Evolutionary conservation across 2,888 invertebrate species (phyloP), one percentile per base, ranked within the genome.

Genomic region (Macrosoma leucophasiata): DNA sequence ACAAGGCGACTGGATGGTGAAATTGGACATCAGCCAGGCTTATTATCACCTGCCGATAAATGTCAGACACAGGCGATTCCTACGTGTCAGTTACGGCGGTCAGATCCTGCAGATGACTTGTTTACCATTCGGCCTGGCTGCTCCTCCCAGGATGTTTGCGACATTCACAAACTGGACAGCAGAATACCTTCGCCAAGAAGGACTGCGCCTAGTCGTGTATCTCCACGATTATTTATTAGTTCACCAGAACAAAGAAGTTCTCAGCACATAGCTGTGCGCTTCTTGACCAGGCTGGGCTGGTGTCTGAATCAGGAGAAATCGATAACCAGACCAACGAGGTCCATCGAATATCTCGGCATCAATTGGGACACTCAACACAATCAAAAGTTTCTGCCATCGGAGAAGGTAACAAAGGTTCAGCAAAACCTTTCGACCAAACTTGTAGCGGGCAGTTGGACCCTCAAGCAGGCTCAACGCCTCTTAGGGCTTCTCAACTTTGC

Each of bases 401-500:
- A 35, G 11, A 39, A 37, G 19, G 17, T 36, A 9, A 23, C 2
- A 12, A 28, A 24, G 15, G 6, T 21, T 15, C 29, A 19, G 15
- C 24, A 24, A 9, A 4, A 10, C 9, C 12, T 35, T 6, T 8
- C 4, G 11, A 25, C 8, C 9, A 22, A n/a, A 2, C 13, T 33
- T 7, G 15, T 13, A 31, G 23, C 30, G 21, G 26, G 33, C 33
- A 22, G 23, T 29, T 29, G 33, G 20, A 20, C 21, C 33, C 40
- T 41, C 29, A 42, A 39, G 13, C 38, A 43, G 35, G 37, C 30
- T 15, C 41, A 42, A 37, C 19, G 33, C 25, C 35, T 41, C 21
- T 39, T 43, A 35, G 46, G 42, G 18, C 13, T 19, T 25, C 42
- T 48, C 33, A 43, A 43, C 29, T 43, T 42, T 36, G 42, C 42